phyloP scores from a whole-genome alignment of 2,797 vertebrate species.

The Huso huso region DNA sequence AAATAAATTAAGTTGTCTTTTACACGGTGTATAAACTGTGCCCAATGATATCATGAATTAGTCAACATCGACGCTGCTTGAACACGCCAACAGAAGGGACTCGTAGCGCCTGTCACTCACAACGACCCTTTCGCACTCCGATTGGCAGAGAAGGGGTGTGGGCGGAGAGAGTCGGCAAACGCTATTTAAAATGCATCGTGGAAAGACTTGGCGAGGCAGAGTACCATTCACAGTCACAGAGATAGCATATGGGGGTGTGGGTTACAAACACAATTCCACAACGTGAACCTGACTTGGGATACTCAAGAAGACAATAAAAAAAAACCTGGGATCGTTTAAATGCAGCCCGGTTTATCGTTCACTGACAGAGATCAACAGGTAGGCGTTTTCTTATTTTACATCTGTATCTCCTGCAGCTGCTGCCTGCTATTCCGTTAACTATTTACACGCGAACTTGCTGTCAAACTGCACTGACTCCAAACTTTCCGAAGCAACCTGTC shows the following conservation, averaged over 20 bases:
- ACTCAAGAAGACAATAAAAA: conserved; percentile 13
- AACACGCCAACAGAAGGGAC: no score
- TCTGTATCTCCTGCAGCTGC: neutral
- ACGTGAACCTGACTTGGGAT: conserved; percentile 19
- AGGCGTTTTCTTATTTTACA: conserved; percentile 19
- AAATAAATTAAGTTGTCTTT: no score
- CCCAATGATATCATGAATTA: no score
- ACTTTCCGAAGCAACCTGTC: no score
- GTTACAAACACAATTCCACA: neutral
- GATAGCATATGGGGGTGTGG: conserved; percentile 30
- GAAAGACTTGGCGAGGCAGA: conserved; percentile 40
- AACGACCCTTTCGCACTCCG: conserved; percentile 10
- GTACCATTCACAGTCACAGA: conserved; percentile 38
- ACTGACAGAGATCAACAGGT: conserved; percentile 49
- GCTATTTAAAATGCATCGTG: conserved; percentile 54
- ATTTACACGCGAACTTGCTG: no score
- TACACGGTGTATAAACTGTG: no score
- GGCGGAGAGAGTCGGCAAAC: conserved; percentile 29
- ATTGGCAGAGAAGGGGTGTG: conserved; percentile 34
- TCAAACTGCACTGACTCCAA: no score
- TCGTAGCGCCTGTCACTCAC: no score
- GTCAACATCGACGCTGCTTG: no score
- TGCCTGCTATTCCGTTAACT: neutral
- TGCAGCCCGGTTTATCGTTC: conserved; percentile 22
- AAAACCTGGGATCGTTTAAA: conserved; percentile 45